A percentile compares a stretch with the other conserved stretches of the same genome.
Evolutionary conservation across 2,113 vertebrate genomes (phyloP).

Genomic region (Thunnus maccoyii): DNA sequence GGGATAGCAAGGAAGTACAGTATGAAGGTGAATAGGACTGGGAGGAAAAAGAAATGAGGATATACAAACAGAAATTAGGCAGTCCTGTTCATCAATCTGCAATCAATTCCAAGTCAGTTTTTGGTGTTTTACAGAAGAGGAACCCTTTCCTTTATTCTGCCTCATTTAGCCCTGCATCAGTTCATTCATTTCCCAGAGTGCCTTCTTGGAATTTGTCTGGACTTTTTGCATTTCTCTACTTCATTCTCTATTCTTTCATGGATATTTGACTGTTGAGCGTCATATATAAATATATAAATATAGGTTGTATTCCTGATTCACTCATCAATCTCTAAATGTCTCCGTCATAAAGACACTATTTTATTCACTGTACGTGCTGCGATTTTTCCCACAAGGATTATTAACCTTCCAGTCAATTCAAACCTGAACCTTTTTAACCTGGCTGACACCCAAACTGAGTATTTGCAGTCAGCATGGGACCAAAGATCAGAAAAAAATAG

Average conservation of each 20-base stretch:
- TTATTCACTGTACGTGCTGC: not conserved
- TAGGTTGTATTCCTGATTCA: too few species aligned
- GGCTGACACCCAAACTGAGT: not conserved
- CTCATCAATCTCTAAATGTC: too few species aligned
- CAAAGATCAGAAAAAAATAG: slow-evolving; percentile 3
- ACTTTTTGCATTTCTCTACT: too few species aligned
- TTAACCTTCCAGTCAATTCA: not conserved
- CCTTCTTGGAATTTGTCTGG: too few species aligned
- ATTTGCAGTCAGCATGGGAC: not conserved
- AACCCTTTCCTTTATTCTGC: too few species aligned
- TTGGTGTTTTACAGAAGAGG: not conserved
- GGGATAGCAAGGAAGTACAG: slow-evolving; percentile 1
- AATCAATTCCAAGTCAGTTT: not conserved
- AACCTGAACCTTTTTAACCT: not conserved
- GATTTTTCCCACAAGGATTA: not conserved
- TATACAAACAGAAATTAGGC: not conserved
- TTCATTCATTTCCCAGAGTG: not conserved
- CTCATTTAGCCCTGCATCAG: not conserved
- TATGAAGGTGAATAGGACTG: not conserved
- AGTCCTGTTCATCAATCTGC: not conserved
- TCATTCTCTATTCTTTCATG: too few species aligned
- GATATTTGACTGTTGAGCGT: too few species aligned
- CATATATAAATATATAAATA: too few species aligned
- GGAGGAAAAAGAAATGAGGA: not conserved
- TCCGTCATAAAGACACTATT: too few species aligned